Base-by-base conservation (phyloP, 2,113 vertebrate species). In the Bungarus multicinctus region DNA sequence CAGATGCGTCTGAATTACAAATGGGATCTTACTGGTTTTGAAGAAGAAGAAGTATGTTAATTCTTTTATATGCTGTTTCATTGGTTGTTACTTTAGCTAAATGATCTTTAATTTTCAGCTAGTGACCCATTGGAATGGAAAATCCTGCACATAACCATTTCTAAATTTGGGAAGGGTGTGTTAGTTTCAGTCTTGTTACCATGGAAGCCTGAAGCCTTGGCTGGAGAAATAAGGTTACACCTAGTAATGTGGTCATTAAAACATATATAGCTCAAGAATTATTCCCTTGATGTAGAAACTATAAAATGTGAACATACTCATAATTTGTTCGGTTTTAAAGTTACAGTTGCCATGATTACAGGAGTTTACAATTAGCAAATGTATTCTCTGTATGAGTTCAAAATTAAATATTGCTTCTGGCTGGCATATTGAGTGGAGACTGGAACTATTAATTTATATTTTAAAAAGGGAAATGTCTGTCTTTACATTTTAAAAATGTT, bases 1-100 rank as follows among this genome's bases (percentile, higher is more conserved):
- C 99, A 99, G 97, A 99, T 99, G 99, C 95, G 99, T 85, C 98
- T 99, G 54, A 99, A 99, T 97, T 99, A 99, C 95, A 96, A 97
- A 97, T 99, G 99, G 99, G 99, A 99, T 98, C 97, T 99, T 96
- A 99, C 98, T 0, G 98, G 98, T 93, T 99, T 99, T 86, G 99
- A 99, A 96, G 99, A 99, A 88, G 98, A 99, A 93, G 98, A 99
- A 98, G 99, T 99, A 95, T 98, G 98, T 92, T 53, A 57, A 50
- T 89, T 92, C 69, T 92, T 54, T 81, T 25, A 23, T 45, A 85
- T 92, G 94, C 95, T 64, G 85, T 64, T 96, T 95, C 60, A 93
- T 93, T 93, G 60, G 69, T 64, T 50, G 23, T 85, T 92, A 87
- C 53, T 0, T 1, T 64, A 93, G n/a, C n/a, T 52, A 0, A 6